Percentiles rank a stretch among this genome's conserved stretches.
Conservation (phyloP, 2,888 invertebrate species). For the Drosophila dives region DNA sequence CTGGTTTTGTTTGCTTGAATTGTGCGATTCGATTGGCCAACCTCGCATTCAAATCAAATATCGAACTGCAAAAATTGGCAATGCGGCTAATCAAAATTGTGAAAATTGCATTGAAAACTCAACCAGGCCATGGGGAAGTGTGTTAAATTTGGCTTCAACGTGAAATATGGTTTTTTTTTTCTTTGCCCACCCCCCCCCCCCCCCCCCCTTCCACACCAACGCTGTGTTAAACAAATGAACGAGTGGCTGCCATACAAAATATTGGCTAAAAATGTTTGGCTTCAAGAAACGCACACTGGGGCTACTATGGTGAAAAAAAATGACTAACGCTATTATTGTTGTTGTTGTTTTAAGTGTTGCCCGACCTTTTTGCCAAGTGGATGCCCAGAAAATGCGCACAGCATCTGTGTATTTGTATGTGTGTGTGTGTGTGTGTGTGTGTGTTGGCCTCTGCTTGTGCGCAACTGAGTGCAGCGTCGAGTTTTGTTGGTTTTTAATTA, state of each 20-base stretch:
- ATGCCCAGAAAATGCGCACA: slow-evolving; percentile 24
- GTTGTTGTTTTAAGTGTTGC: slow-evolving; percentile 21
- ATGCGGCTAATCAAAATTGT: slow-evolving; percentile 60
- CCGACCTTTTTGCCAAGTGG: slow-evolving; percentile 54
- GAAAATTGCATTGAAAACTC: slow-evolving; percentile 54
- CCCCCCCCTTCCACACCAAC: no score
- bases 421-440: slow-evolving; percentile 2
- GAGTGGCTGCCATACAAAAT: slow-evolving; percentile 7
- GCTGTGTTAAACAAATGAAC: slow-evolving; percentile 33
- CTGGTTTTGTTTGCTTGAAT: slow-evolving; percentile 46
- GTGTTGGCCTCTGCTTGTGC: slow-evolving; percentile 6
- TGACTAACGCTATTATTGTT: slow-evolving; percentile 39
- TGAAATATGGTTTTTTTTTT: slow-evolving; percentile 10
- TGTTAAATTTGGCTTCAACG: slow-evolving; percentile 16
- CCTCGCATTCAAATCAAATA: slow-evolving; percentile 58
- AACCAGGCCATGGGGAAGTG: background rate
- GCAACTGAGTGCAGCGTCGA: slow-evolving; percentile 60
- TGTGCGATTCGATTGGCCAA: slow-evolving; percentile 30
- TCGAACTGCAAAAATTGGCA: slow-evolving; percentile 51
- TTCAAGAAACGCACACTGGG: slow-evolving; percentile 29
- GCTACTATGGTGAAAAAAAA: slow-evolving; percentile 49
- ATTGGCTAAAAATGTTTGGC: slow-evolving; percentile 35
- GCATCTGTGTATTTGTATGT: slow-evolving; percentile 18
- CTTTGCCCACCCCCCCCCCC: slow-evolving; percentile 1
- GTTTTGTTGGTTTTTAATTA: slow-evolving; percentile 85